Evolutionary conservation across 2,888 invertebrate genomes (phyloP).

Genomic region (Aelia acuminata): DNA sequence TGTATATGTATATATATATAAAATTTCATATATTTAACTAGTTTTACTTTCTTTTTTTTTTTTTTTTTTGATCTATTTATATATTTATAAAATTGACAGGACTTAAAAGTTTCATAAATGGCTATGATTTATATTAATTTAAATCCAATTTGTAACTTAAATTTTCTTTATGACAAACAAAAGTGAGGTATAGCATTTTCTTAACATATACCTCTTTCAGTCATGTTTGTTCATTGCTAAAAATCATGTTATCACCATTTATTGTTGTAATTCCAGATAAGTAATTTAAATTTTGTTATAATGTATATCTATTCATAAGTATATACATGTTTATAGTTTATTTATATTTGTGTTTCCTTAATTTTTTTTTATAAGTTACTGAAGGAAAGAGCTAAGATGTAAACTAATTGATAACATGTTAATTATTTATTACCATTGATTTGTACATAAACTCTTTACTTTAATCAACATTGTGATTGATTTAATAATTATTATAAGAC

Average conservation of each 20-base stretch:
- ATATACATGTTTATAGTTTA: neutral
- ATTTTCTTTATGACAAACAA: neutral
- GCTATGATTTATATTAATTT: neutral
- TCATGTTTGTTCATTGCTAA: neutral
- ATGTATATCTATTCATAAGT: neutral
- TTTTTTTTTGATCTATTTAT: neutral
- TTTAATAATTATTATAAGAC: slow-evolving; percentile 13
- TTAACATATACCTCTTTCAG: neutral
- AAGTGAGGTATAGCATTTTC: neutral
- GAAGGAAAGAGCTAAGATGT: slow-evolving; percentile 4
- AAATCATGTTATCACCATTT: neutral
- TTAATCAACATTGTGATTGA: slow-evolving; percentile 40
- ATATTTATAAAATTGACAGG: slow-evolving; percentile 1
- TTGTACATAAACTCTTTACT: slow-evolving; percentile 44
- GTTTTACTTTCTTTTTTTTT: neutral
- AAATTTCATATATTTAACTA: neutral
- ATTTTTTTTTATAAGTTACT: neutral
- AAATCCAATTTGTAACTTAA: neutral
- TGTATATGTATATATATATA: slow-evolving; percentile 39
- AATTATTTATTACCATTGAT: slow-evolving; percentile 11
- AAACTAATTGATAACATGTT: slow-evolving; percentile 23
- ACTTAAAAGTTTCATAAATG: neutral
- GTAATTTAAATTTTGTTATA: neutral
- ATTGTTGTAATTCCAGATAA: neutral
- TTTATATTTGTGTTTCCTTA: neutral